phyloP scores from a whole-genome alignment of 92 coral and sea anemone genomes.

The Epizoanthus ramosus region DNA sequence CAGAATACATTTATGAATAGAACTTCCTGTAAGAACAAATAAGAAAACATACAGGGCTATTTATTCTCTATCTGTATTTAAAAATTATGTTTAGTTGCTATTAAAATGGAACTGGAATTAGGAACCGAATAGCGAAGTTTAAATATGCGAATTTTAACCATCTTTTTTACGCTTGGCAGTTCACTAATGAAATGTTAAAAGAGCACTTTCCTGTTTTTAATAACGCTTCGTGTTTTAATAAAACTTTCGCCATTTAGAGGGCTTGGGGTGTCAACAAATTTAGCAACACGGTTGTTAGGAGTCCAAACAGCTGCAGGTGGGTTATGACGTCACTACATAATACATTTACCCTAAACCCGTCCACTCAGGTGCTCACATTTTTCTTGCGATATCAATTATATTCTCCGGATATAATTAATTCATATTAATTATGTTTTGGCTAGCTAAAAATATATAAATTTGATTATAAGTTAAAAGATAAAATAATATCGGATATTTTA shows the following conservation, averaged over 20 bases:
- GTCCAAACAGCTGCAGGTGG: background rate
- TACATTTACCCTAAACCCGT: background rate
- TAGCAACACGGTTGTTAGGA: background rate
- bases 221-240: background rate
- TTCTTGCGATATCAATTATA: background rate
- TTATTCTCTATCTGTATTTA: no score
- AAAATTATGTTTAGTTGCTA: no score
- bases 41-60: no score
- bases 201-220: no score
- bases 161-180: no score
- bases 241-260: background rate
- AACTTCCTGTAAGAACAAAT: no score
- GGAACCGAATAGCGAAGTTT: no score
- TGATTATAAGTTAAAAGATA: background rate
- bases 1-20: no score
- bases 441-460: background rate
- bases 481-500: background rate
- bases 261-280: background rate
- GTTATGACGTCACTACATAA: background rate
- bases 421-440: conserved; percentile 1
- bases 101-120: no score
- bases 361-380: background rate
- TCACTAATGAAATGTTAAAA: no score
- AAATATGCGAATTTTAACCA: no score
- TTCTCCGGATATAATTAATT: conserved; percentile 11